Conservation (phyloP, 2,888 invertebrate species). For the Netelia virgata region DNA sequence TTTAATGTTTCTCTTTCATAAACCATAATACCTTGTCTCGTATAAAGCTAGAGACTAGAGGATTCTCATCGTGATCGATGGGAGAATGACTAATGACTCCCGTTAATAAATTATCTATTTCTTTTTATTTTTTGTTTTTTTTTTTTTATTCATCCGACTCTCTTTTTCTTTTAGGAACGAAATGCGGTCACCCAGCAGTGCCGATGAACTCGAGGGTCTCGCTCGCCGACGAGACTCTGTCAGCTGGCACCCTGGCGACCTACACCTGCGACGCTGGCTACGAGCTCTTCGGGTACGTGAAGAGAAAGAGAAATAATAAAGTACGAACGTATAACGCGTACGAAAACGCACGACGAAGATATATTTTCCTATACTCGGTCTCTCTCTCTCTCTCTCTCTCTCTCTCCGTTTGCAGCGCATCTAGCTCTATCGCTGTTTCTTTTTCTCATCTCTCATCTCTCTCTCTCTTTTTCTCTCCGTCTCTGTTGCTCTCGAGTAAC, state of each 20-base stretch:
- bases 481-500: conserved; percentile 16
- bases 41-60: too few species aligned
- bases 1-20: too few species aligned
- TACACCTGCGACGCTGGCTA: conserved; percentile 96
- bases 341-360: not conserved
- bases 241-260: conserved; percentile 89
- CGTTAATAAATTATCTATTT: not conserved
- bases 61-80: not conserved
- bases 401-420: too few species aligned
- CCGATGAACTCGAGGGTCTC: conserved; percentile 93
- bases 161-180: conserved; percentile 83
- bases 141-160: conserved; percentile 69
- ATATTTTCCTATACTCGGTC: not conserved
- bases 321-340: conserved; percentile 5
- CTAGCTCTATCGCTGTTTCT: too few species aligned
- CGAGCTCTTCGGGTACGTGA: conserved; percentile 92
- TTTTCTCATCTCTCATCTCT: too few species aligned
- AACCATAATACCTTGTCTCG: too few species aligned
- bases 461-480: too few species aligned
- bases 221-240: conserved; percentile 86
- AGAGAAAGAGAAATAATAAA: conserved; percentile 13
- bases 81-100: not conserved
- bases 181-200: conserved; percentile 94
- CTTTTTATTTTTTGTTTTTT: not conserved
- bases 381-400: too few species aligned